Evolutionary conservation across 2,797 vertebrate species (phyloP).

Genomic region (Sarcophilus harrisii): DNA sequence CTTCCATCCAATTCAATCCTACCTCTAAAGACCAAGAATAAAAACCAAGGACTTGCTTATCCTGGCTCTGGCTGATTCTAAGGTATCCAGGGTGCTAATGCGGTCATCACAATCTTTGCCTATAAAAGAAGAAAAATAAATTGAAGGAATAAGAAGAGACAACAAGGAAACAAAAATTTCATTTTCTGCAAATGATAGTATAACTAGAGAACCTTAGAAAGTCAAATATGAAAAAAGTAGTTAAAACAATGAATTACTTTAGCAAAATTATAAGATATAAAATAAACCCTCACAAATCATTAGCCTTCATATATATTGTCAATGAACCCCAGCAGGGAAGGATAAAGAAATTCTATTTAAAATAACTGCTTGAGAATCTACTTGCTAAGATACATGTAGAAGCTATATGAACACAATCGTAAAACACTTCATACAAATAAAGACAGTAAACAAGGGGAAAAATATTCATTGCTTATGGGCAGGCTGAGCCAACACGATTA

Average conservation of each 20-base stretch:
- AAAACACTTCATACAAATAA: not conserved
- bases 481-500: not conserved
- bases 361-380: not conserved
- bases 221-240: not conserved
- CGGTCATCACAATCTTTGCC: not conserved
- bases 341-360: not conserved
- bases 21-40: too few relatives aligned
- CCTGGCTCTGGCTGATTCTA: too few relatives aligned
- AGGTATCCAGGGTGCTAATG: too few relatives aligned
- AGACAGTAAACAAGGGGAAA: not conserved
- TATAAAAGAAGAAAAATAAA: not conserved
- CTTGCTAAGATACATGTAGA: not conserved
- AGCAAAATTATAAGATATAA: not conserved
- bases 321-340: not conserved
- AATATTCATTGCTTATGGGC: not conserved
- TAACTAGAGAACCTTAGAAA: not conserved
- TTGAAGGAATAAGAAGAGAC: not conserved
- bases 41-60: too few relatives aligned
- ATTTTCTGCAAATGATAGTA: not conserved
- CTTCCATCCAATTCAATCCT: too few relatives aligned
- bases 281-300: not conserved
- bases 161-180: not conserved
- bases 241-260: not conserved
- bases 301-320: too few relatives aligned
- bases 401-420: not conserved